Base-by-base conservation (phyloP, 2,797 vertebrate genomes). In the Thunnus albacares region DNA sequence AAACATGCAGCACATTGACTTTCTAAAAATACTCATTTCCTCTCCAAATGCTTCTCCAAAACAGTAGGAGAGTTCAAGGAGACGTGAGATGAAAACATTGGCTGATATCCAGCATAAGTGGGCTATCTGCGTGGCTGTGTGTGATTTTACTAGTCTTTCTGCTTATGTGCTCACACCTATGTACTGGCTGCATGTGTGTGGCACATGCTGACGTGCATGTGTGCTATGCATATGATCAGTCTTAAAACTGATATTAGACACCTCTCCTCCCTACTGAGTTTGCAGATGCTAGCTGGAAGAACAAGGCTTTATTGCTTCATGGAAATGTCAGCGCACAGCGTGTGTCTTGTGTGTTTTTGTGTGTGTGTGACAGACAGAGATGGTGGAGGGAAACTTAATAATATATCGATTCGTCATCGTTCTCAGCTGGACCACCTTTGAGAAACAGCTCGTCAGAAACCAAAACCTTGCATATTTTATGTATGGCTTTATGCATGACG, bases 261-360 rank as follows among this genome's bases (percentile, higher is more conserved):
- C 80, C 77, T 90, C 70, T 77, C 70, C 81, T 91, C 87, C 90
- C 89, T 83, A 86, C 91, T 75, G 90, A 82, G 85, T 89, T 85
- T 90, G 88, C 90, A 92, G 89, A 91, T 90, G 89, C 86, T 92
- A 94, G 90, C 88, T 92, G 88, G 79, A 92, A 81, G 79, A 90
- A 90, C 90, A 89, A 79, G 75, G 60, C 74, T 88, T 93, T 90
- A 92, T 89, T 93, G 86, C 87, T 88, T 90, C 82, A 86, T 86
- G 52, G 79, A 93, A 94, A 93, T 93, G 91, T 92, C 94, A 93
- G 64, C 3, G 53, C 89, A 80, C 88, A 90, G 85, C 59, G 3
- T 87, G 87, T 73, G 77, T 64, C 51, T 6, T 76, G 64, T 77
- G 66, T 80, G 30, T 30, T 33, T 61, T 26, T 76, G 71, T 69